These are phyloP conservation scores for Nebria ingens DNA, from an alignment of 1,140 invertebrate species.

Conservation along the genomic window DNA sequence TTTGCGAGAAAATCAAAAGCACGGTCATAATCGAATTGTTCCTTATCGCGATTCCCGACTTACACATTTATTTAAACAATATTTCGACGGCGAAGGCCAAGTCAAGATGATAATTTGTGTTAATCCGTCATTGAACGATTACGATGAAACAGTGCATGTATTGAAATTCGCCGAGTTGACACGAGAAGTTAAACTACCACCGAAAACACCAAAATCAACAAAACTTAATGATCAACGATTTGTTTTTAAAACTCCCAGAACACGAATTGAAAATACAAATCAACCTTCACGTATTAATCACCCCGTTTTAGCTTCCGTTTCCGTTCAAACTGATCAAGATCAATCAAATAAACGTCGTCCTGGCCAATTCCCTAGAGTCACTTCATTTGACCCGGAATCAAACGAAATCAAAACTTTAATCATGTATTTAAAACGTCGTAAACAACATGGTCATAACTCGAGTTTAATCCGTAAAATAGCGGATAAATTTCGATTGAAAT, in stretches of 20 bases:
- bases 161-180: slow-evolving; percentile 94
- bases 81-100: slow-evolving; percentile 94
- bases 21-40: slow-evolving; percentile 56
- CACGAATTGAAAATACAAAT: too few species aligned
- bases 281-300: neutral
- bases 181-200: slow-evolving; percentile 80
- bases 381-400: neutral
- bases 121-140: slow-evolving; percentile 85
- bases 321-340: neutral
- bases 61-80: slow-evolving; percentile 96
- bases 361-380: neutral
- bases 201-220: slow-evolving; percentile 40
- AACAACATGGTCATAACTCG: neutral
- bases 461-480: neutral
- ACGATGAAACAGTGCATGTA: slow-evolving; percentile 82
- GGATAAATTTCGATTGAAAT: neutral
- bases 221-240: neutral
- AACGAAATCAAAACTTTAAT: neutral
- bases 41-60: slow-evolving; percentile 93
- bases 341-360: neutral
- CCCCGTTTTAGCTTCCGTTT: neutral
- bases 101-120: slow-evolving; percentile 96
- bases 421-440: neutral
- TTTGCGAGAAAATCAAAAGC: slow-evolving; percentile 80
- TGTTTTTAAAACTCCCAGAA: neutral